Evolutionary conservation across 2,113 vertebrate genomes (phyloP).

Genomic region (Colaptes auratus): DNA sequence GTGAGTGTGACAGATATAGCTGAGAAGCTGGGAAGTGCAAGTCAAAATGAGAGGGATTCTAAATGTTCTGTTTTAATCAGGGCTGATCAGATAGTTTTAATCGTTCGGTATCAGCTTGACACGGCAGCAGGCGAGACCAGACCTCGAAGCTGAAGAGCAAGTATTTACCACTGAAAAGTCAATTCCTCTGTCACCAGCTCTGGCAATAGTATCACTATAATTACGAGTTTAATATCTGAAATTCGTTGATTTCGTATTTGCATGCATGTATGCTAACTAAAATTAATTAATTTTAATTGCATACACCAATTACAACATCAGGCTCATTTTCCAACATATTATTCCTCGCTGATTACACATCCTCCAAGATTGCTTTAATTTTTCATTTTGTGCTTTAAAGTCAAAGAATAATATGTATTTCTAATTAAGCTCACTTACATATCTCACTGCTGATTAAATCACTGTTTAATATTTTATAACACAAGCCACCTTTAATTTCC

Average conservation of each 20-base stretch:
- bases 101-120: neutral
- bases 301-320: slow-evolving; percentile 81
- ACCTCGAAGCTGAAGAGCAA: neutral
- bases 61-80: neutral
- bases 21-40: neutral
- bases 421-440: slow-evolving; percentile 79
- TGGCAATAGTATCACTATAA: slow-evolving; percentile 68
- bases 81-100: neutral
- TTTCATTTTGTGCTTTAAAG: slow-evolving; percentile 81
- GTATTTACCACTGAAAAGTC: slow-evolving; percentile 37
- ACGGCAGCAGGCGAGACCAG: neutral
- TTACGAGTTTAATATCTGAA: slow-evolving; percentile 80
- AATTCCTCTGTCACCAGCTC: slow-evolving; percentile 50
- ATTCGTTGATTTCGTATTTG: slow-evolving; percentile 80
- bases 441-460: slow-evolving; percentile 79
- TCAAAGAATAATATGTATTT: slow-evolving; percentile 84
- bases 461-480: slow-evolving; percentile 80
- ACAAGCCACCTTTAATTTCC: slow-evolving; percentile 71
- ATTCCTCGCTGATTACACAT: slow-evolving; percentile 80
- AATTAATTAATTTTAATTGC: slow-evolving; percentile 86
- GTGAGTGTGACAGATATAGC: neutral
- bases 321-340: slow-evolving; percentile 79
- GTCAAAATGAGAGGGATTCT: neutral
- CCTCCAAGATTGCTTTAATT: slow-evolving; percentile 81
- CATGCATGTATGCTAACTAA: slow-evolving; percentile 77